Base-by-base conservation (phyloP, 1,140 invertebrate genomes). In the Drosophila mojavensis region DNA sequence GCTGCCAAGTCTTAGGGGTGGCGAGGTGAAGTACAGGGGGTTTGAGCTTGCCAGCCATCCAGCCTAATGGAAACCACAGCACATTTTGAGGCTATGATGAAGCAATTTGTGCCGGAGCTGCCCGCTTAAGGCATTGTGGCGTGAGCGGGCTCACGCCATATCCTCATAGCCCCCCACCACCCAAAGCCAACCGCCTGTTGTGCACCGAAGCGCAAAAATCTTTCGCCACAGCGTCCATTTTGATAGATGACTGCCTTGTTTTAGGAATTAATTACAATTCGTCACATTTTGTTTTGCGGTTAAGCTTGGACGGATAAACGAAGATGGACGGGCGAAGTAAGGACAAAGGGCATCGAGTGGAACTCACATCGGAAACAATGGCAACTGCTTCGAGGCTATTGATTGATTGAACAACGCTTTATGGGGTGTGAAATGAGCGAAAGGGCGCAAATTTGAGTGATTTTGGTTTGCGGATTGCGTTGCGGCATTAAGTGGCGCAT, bases 201-300 rank as follows among this genome's bases (percentile, higher is more conserved):
- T 83, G 79, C 81, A 63, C 54, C 73, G 75, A 76, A 92, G 90
- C 66, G 80, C 51, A 80, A 93, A 93, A 78, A 78, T 86, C 79
- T 80, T 89, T 73, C 68, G 71, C 68, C 80, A 68, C 61, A 77
- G 80, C 79, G 80, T 79, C 69, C 77, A 79, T 86, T 89, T 86
- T 89, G 84, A 90, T 90, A 78, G 79, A 92, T 92, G 86, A 78
- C 80, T 92, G 76, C 86, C 81, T 83, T 90, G 76, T 89, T 89
- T 89, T 88, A 79, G 84, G 77, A 92, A 92, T 92, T 92, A 92
- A 92, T 92, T 91, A 92, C 88, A 91, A 91, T 90, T 92, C 85
- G 79, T 86, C 91, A 92, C 80, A 91, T 92, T 88, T 89, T 89
- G 85, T 81, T 84, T 89, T 89, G 84, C 80, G 84, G 81, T 71